Percentiles rank a stretch among this genome's conserved stretches.
phyloP scores from a whole-genome alignment of 2,113 vertebrate genomes.

The Hippopotamus amphibius region DNA sequence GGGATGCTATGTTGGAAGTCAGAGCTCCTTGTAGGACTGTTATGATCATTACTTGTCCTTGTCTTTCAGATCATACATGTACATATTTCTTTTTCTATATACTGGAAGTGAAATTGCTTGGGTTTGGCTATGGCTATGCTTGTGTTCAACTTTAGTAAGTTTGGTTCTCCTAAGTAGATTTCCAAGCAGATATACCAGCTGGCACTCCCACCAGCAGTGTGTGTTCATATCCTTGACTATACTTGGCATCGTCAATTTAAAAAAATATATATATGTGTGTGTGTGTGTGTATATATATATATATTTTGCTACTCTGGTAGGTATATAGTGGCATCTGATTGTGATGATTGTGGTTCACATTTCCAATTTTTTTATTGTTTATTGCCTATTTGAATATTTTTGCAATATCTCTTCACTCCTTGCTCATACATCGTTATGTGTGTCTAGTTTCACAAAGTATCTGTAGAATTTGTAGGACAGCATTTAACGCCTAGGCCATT shows the following conservation, averaged over 20 bases:
- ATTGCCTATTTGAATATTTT: neutral
- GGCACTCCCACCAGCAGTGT: neutral
- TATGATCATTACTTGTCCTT: neutral
- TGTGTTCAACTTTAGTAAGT: neutral
- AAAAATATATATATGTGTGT: neutral
- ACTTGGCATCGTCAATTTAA: neutral
- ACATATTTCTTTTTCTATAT: neutral
- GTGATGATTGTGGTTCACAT: neutral
- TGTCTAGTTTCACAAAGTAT: neutral
- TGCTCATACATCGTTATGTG: neutral
- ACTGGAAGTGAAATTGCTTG: neutral
- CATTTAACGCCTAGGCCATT: neutral
- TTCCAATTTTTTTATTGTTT: neutral
- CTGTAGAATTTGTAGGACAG: neutral
- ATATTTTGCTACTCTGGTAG: neutral
- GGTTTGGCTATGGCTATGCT: neutral
- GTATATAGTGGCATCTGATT: neutral
- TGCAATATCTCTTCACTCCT: neutral
- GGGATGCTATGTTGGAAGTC: neutral
- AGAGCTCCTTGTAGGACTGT: neutral
- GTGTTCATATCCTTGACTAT: neutral
- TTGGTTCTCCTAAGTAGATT: neutral
- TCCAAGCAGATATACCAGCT: neutral
- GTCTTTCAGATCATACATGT: neutral
- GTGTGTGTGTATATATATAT: neutral